Percentiles rank a stretch among this genome's conserved stretches.
These are phyloP conservation scores for Marmota flaviventris DNA, from an alignment of 2,113 vertebrate genomes.

Conservation along the genomic window DNA sequence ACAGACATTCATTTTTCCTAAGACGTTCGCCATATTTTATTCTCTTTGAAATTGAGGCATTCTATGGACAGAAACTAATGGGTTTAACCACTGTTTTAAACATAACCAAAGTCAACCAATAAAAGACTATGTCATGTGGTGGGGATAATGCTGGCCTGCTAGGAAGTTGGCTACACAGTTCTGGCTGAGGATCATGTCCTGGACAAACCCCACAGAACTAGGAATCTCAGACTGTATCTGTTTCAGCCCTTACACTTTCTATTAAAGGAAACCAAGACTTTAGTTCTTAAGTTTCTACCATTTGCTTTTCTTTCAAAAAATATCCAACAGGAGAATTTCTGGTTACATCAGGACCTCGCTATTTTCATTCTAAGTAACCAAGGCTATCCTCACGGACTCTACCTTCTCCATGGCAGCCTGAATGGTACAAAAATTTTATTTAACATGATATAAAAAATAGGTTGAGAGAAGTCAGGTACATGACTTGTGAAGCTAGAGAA, in stretches of 20 bases:
- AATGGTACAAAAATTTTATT: background rate
- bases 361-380: conserved; percentile 5
- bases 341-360: background rate
- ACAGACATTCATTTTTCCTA: background rate
- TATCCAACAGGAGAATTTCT: background rate
- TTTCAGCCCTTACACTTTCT: background rate
- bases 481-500: background rate
- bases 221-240: background rate
- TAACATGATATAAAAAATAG: background rate
- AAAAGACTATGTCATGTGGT: background rate
- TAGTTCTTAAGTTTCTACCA: background rate
- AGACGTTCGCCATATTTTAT: background rate
- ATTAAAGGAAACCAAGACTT: background rate
- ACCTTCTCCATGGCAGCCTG: background rate
- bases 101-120: background rate
- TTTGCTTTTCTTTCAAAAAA: background rate
- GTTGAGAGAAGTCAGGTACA: background rate
- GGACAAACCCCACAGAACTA: background rate
- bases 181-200: background rate
- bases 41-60: background rate
- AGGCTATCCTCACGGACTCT: background rate
- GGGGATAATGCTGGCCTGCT: background rate
- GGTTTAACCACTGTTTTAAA: background rate
- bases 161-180: background rate
- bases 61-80: background rate